Evolutionary conservation across 2,888 invertebrate genomes (phyloP).

Genomic region (Limnephilus auricula): DNA sequence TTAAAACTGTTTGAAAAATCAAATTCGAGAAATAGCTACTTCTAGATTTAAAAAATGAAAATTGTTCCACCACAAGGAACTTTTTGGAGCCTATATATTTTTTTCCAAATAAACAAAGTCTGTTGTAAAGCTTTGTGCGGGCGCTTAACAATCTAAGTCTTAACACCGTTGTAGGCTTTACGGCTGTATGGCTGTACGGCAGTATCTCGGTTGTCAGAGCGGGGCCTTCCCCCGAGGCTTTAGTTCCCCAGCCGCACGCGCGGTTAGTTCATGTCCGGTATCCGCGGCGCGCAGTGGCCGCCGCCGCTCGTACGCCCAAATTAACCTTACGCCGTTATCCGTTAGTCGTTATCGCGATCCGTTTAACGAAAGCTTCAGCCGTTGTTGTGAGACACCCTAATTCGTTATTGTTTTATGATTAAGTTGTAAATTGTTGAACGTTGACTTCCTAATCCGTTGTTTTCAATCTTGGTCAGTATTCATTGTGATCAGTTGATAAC

Average conservation of each 20-base stretch:
- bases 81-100: background rate
- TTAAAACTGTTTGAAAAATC: background rate
- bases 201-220: background rate
- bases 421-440: background rate
- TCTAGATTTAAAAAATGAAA: background rate
- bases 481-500: too few relatives aligned
- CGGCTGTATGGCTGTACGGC: background rate
- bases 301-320: slow-evolving; percentile 57
- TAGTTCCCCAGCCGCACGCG: slow-evolving; percentile 4
- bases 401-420: background rate
- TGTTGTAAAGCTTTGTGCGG: background rate
- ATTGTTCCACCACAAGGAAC: background rate
- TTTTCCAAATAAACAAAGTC: background rate
- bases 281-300: slow-evolving; percentile 60
- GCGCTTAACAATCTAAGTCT: background rate
- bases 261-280: slow-evolving; percentile 64
- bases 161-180: background rate
- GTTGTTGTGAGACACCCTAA: background rate
- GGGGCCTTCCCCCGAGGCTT: slow-evolving; percentile 15
- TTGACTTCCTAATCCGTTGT: background rate
- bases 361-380: background rate
- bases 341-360: slow-evolving; percentile 17
- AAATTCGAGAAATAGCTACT: background rate
- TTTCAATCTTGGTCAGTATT: too few relatives aligned
- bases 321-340: background rate